Base-by-base conservation (phyloP, 1,140 invertebrate species). In the Neodiprion fabricii region DNA sequence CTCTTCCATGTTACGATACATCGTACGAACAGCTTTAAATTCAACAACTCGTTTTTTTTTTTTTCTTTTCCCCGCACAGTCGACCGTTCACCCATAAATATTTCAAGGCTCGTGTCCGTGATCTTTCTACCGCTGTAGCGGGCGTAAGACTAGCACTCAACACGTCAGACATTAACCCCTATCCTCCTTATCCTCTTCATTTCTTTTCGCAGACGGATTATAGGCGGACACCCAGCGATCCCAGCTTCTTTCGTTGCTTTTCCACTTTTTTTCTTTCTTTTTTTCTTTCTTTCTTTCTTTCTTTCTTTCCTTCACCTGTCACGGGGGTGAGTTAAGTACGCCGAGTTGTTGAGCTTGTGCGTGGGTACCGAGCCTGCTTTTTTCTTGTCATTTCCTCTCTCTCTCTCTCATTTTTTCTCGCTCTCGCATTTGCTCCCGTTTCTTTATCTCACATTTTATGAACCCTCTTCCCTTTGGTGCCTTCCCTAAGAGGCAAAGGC, bases 371-470 rank as follows among this genome's bases (percentile, higher is more conserved):
- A 66, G 28, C 67, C 71, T 48, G 65, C 50, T 72, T 69, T 73
- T 73, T 73, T 73, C 67, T 72, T 28, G 67, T 66, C 23, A 72
- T 66, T 72, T 66, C 53, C 67, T 21, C 21, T 7, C 14, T 7
- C 66, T 65, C 12, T 72, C 47, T 48, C 21, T 21, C 61, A 12
- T n/a, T 65, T 1, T 65, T n/a, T 1, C 11, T 72, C 71, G 21
- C 21, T 40, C 71, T 21, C 53, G 71, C 14, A 48, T 11, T n/a
- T 28, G 17, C 53, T 28, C 17, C 17, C 17, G 17, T 21, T 21
- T 21, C 0, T 21, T 21, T 21, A 21, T 1, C 17, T 21, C 17
- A 21, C 17, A 21, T 21, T 21, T 21, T 21, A 21, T 21, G 0
- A 21, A 21, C 17, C 17, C 7, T 23, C 7, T 23, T 17, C 10